Base-by-base conservation (phyloP, 2,113 vertebrate genomes). In the Tragulus kanchil region DNA sequence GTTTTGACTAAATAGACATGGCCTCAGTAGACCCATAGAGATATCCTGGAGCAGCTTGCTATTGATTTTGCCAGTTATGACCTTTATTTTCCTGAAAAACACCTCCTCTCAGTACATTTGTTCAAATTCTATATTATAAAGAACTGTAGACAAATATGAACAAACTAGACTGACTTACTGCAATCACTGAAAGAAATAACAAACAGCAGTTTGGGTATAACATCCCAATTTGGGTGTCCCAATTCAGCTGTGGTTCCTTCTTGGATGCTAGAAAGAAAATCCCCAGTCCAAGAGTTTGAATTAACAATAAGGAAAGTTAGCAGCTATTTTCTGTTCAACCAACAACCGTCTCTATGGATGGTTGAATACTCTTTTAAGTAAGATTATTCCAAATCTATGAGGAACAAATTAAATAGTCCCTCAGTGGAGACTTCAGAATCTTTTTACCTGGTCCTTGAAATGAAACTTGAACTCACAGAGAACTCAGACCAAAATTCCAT, bases 401-500 rank as follows among this genome's bases (percentile, higher is more conserved):
- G 69, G 52, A 89, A 81, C 8, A 52, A 90, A 83, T n/a, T 31
- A 54, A 64, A 61, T n/a, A 23, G 3, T 58, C 94, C 59, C 69
- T 95, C 48, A 28, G 0, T 54, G 56, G 82, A 61, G 7, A 77
- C 28, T 75, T 90, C 69, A 84, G n/a, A 50, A 21, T 83, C 69
- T 5, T 25, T n/a, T 90, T 79, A 79, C 75, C 26, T 31, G 59
- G 71, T 14, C 56, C 58, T 50, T 50, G 9, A 26, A 5, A 16
- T 93, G 75, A 97, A 61, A 90, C 93, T 56, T 67, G 73, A 95
- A 52, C n/a, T 79, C 91, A 2, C 26, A 90, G 88, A 94, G n/a
- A 87, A 79, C 8, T 56, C 69, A 89, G n/a, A 94, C 5, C 7
- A 78, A 96, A 90, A 13, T 90, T 26, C 56, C 45, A 90, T 42